A percentile compares a stretch with the other conserved stretches of the same genome.
Conservation (phyloP, 2,797 vertebrate species). For the Neosilurus mollespiculum region DNA sequence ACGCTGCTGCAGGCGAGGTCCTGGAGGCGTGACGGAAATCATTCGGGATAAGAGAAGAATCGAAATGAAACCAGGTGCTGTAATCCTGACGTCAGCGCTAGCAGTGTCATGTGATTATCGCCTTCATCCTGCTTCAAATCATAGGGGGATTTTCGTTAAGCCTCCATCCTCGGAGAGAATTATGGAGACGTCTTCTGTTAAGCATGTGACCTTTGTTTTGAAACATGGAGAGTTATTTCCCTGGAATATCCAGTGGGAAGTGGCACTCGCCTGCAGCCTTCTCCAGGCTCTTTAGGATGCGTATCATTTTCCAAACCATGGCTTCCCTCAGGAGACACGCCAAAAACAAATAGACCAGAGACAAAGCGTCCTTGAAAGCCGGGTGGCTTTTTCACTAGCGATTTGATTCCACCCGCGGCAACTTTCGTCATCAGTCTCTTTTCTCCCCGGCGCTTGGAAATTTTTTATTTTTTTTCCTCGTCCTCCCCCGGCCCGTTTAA, state of each 20-base stretch:
- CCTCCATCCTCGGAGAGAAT: constrained; percentile 58
- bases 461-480: constrained; percentile 13
- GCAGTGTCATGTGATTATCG: neutral
- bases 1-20: neutral
- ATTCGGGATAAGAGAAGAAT: neutral
- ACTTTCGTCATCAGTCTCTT: constrained; percentile 34
- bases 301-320: constrained; percentile 69
- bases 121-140: constrained; percentile 3
- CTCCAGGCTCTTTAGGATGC: constrained; percentile 67
- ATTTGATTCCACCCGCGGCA: constrained; percentile 42
- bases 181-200: constrained; percentile 60
- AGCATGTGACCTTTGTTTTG: constrained; percentile 68
- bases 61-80: neutral
- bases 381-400: constrained; percentile 35
- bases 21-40: neutral
- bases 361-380: constrained; percentile 69
- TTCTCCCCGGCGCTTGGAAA: constrained; percentile 6
- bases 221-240: constrained; percentile 66
- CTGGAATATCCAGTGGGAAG: constrained; percentile 71
- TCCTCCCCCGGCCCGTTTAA: neutral
- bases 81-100: neutral
- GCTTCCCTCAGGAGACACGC: constrained; percentile 65
- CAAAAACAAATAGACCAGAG: constrained; percentile 71
- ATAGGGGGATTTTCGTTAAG: neutral
- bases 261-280: constrained; percentile 74